phyloP scores from a whole-genome alignment of 2,113 vertebrate species.

The Glaucidium brasilianum region DNA sequence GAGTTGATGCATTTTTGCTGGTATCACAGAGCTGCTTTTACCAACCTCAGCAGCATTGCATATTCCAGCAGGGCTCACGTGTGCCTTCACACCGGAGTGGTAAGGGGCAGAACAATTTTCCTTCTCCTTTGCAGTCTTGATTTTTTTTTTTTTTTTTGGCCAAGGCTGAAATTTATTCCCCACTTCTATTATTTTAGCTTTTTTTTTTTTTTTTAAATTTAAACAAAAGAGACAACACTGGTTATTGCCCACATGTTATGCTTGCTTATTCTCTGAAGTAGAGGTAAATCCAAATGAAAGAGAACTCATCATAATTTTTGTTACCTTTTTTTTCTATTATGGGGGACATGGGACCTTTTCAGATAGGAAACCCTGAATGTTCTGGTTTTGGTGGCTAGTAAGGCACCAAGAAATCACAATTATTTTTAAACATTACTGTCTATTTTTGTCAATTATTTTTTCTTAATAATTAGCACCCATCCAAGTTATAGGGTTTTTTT shows the following conservation, averaged over 20 bases:
- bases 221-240: background rate
- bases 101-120: background rate
- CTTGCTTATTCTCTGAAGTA: background rate
- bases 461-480: background rate
- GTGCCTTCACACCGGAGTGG: background rate
- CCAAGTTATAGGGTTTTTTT: background rate
- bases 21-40: background rate
- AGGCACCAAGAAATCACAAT: background rate
- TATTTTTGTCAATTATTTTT: background rate
- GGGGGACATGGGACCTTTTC: background rate
- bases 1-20: background rate
- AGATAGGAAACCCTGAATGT: background rate
- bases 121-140: constrained; percentile 5
- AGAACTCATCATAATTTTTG: background rate
- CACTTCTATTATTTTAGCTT: background rate
- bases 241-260: background rate
- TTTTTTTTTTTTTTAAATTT: too few relatives aligned
- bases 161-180: background rate
- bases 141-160: too few relatives aligned
- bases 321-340: background rate
- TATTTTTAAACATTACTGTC: background rate
- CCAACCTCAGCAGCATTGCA: background rate
- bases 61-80: background rate
- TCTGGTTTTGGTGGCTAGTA: background rate
- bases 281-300: background rate